phyloP scores from a whole-genome alignment of 2,797 vertebrate genomes.

The Sus cebifrons region DNA sequence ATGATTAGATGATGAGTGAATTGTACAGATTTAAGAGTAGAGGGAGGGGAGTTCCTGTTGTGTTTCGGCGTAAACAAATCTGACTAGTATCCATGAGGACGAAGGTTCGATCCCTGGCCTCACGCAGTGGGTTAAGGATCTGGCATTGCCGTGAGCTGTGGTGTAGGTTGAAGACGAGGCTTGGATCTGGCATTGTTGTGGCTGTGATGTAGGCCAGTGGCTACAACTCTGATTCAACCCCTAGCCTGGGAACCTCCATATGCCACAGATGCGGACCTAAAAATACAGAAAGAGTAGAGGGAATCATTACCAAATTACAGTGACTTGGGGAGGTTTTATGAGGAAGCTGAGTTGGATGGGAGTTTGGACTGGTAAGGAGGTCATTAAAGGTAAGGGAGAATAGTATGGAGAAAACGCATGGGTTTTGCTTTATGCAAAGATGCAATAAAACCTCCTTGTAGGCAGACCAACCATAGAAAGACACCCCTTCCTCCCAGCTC shows the following conservation, averaged over 20 bases:
- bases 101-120: too few species aligned
- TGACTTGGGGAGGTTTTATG: conserved; percentile 32
- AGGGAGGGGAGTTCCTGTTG: too few species aligned
- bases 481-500: not conserved
- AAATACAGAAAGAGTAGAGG: not conserved
- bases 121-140: too few species aligned
- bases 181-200: too few species aligned
- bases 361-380: not conserved
- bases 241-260: too few species aligned
- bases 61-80: too few species aligned
- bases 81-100: too few species aligned
- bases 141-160: too few species aligned
- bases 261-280: too few species aligned
- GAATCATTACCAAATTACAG: not conserved
- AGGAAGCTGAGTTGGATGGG: not conserved
- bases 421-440: not conserved
- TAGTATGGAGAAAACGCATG: not conserved
- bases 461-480: not conserved
- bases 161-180: too few species aligned
- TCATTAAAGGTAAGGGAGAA: not conserved
- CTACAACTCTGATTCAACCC: too few species aligned
- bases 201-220: too few species aligned
- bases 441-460: not conserved
- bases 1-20: conserved; percentile 20
- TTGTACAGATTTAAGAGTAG: not conserved